Evolutionary conservation across 2,113 vertebrate genomes (phyloP).

Genomic region (Ia io): DNA sequence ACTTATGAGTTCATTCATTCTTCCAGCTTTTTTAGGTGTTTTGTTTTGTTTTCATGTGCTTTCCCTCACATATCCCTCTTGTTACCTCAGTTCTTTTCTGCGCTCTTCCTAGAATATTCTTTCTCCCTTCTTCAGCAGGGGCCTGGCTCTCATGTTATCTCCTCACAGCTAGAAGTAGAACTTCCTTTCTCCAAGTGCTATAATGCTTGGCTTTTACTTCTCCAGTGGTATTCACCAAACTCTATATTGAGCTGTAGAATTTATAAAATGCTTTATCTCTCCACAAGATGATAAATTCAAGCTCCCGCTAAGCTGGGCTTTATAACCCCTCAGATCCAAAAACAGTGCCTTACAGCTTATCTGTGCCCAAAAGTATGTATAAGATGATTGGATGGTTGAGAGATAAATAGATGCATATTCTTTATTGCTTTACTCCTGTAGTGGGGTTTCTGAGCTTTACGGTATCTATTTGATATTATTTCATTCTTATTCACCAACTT

Average conservation of each 20-base stretch:
- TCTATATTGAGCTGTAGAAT: not conserved
- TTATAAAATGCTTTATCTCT: not conserved
- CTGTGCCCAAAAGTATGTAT: not conserved
- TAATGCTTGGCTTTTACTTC: not conserved
- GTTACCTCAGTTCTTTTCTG: not conserved
- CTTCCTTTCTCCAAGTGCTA: not conserved
- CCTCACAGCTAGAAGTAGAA: not conserved
- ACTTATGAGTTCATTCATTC: not conserved
- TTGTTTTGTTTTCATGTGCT: not conserved
- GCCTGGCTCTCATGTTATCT: not conserved
- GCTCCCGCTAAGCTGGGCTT: not conserved
- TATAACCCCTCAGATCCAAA: not conserved
- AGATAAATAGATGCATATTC: not conserved
- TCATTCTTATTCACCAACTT: not conserved
- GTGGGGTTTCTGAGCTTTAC: not conserved
- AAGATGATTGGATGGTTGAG: not conserved
- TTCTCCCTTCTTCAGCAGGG: not conserved
- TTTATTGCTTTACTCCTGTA: not conserved
- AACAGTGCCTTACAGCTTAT: not conserved
- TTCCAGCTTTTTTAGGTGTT: not conserved
- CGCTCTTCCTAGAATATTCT: not conserved
- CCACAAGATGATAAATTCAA: not conserved
- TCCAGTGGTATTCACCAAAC: not conserved
- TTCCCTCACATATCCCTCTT: not conserved
- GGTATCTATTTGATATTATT: not conserved